Base-by-base conservation (phyloP, 2,888 invertebrate genomes). In the Arenicola marina region DNA sequence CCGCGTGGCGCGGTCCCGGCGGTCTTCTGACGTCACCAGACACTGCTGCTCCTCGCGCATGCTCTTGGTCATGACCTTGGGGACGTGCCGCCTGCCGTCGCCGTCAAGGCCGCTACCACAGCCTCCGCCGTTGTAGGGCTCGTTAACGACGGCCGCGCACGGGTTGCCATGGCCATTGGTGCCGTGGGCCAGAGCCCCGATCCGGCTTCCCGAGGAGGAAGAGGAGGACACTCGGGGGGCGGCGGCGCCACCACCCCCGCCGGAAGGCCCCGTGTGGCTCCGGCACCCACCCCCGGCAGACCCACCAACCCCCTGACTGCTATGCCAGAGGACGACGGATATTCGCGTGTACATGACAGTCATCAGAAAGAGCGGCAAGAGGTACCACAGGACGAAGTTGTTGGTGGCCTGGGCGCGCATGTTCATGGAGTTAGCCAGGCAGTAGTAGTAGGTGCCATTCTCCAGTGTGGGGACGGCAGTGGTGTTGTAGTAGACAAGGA, bases 281-380 rank as follows among this genome's bases (percentile, higher is more conserved):
- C 11, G 7, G 11, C 31, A 11, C 28, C 15, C 21, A 31, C 31
- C 26, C 28, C 21, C 58, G 24, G n/a, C 45, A 26, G 44, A 11
- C 48, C 24, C 24, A 24, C 24, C 26, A 7, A 21, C 24, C 29
- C 15, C 7, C 32, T 69, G 63, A 46, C 77, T 79, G 61, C 80
- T 84, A 87, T 89, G 76, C 93, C 93, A 94, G 44, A 95, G 84
- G 0, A 91, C 90, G 29, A 92, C 87, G 2, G 92, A 93, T 61
- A 95, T 93, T 75, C 90, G 88, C 38, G 91, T 90, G 80, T 95
- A 95, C 38, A 93, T 85, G 45, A 91, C 87, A 0, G 81, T 79
- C 89, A 95, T 92, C 31, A 92, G 88, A 56, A 89, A 85, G 56
- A 95, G 84, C 0, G 95, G 95, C 44, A 92, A 86, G 46, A 66